phyloP scores from a whole-genome alignment of 2,888 invertebrate genomes.

The Celastrina argiolus region DNA sequence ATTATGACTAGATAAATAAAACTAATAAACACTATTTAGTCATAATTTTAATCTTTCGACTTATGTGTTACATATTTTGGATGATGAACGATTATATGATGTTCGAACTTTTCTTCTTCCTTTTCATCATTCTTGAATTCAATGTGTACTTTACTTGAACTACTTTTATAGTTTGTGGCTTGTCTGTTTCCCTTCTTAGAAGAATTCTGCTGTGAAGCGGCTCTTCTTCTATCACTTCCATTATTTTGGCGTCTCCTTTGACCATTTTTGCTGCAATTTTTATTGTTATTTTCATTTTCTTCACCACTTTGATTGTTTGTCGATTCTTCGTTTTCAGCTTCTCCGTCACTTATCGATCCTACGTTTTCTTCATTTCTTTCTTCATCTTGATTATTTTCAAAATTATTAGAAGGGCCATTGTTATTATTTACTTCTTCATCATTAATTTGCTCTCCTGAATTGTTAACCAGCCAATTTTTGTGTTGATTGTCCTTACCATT shows the following conservation, averaged over 20 bases:
- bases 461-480: neutral
- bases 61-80: conserved; percentile 25
- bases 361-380: conserved; percentile 15
- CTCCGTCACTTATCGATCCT: neutral
- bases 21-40: neutral
- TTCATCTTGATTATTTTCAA: neutral
- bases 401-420: neutral
- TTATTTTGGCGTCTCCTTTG: neutral
- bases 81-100: conserved; percentile 32
- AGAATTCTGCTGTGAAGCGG: neutral
- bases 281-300: neutral
- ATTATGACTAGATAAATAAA: conserved; percentile 25
- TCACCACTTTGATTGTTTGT: neutral
- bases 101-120: conserved; percentile 28
- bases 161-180: neutral
- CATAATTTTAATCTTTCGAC: conserved; percentile 18
- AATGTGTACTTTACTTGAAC: neutral
- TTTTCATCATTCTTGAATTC: conserved; percentile 19
- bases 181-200: neutral
- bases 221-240: neutral
- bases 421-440: neutral
- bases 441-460: conserved; percentile 7
- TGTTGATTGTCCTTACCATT: neutral
- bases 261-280: neutral
- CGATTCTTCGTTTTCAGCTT: neutral